Conservation (phyloP, 1,140 invertebrate species). For the Oryzaephilus surinamensis region DNA sequence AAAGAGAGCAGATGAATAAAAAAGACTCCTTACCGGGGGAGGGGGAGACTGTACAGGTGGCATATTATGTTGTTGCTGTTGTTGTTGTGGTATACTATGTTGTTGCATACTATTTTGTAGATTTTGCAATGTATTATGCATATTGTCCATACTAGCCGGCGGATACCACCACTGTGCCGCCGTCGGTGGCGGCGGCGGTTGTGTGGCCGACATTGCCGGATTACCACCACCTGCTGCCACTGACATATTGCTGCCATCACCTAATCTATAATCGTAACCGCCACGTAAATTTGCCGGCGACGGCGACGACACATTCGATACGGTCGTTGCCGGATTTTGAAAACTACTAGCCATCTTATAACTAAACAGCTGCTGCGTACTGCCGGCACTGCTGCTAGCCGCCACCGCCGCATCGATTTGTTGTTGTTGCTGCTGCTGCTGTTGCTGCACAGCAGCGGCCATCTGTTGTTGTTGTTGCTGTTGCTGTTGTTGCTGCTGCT, state of each 20-base stretch:
- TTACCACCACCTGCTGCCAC: too few species aligned
- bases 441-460: too few species aligned
- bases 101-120: constrained; percentile 17
- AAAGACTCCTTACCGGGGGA: constrained; percentile 26
- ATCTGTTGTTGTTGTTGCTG: constrained; percentile 37
- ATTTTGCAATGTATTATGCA: constrained; percentile 25
- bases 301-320: constrained; percentile 39
- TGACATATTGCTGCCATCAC: constrained; percentile 38
- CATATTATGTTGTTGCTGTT: constrained; percentile 30
- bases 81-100: constrained; percentile 20
- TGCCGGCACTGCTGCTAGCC: constrained; percentile 45
- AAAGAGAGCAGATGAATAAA: constrained; percentile 1
- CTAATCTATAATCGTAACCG: constrained; percentile 52
- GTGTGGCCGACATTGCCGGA: too few species aligned
- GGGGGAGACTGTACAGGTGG: constrained; percentile 33
- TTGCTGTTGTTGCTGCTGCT: constrained; percentile 41
- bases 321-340: constrained; percentile 52
- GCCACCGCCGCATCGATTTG: constrained; percentile 34
- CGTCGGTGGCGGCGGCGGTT: constrained; percentile 41
- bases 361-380: constrained; percentile 61
- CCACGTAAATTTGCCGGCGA: constrained; percentile 30
- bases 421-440: constrained; percentile 36
- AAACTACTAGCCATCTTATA: constrained; percentile 77
- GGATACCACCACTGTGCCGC: constrained; percentile 59
- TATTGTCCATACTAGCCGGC: constrained; percentile 36